A percentile compares a stretch with the other conserved stretches of the same genome.
These are phyloP conservation scores for Ochropacha duplaris DNA, from an alignment of 2,888 invertebrate species.

Conservation along the genomic window DNA sequence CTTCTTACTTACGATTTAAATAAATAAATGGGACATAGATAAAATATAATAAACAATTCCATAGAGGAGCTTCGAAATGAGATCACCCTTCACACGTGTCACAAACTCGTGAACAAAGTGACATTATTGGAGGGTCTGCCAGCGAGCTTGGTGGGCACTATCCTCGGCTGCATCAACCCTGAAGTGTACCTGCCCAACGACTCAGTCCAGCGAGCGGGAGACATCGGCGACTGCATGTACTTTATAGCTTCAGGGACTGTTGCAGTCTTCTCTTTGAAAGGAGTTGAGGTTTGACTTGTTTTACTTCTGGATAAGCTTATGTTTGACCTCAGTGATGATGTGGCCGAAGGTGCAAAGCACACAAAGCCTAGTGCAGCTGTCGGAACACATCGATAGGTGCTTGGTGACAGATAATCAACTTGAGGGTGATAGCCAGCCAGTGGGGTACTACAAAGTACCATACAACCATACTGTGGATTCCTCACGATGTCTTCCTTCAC, in stretches of 20 bases:
- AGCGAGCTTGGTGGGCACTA: conserved; percentile 68
- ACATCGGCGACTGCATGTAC: conserved; percentile 85
- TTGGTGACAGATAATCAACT: no score
- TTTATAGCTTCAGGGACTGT: conserved; percentile 85
- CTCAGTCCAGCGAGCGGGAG: conserved; percentile 82
- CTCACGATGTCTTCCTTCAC: no score
- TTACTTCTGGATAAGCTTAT: no score
- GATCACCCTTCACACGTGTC: conserved; percentile 80
- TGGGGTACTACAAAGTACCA: no score
- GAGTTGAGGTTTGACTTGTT: conserved; percentile 81
- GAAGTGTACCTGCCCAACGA: conserved; percentile 85
- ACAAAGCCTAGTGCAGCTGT: no score
- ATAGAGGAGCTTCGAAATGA: conserved; percentile 78
- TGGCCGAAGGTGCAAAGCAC: no score
- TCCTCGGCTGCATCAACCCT: conserved; percentile 77
- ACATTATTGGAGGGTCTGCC: conserved; percentile 79
- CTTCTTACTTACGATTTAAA: no score
- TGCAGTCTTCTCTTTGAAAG: conserved; percentile 82
- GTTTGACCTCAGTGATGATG: no score
- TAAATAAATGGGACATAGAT: no score
- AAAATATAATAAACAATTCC: neutral
- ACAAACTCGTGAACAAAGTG: conserved; percentile 79
- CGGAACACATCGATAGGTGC: no score
- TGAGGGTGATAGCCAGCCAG: no score
- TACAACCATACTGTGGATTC: no score